Evolutionary conservation across 2,888 invertebrate species (phyloP), one percentile per base, ranked within the genome.

Genomic region (Neria commutata): DNA sequence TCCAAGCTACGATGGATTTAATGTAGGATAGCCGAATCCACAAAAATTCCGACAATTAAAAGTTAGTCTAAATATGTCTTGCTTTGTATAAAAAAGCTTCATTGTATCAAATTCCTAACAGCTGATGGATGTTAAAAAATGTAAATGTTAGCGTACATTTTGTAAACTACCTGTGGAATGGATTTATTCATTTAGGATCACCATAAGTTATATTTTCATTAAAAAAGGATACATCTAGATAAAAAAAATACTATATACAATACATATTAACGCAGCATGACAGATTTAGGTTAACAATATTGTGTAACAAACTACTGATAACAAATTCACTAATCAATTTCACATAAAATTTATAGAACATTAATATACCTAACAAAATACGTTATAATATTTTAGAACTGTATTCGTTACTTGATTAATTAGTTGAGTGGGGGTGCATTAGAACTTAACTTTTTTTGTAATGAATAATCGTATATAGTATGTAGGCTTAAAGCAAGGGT

Each of bases 201-300:
- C 37, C n/a, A 37, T 37, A 37, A 37, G 8, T 37, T 37, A 8
- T 29, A 11, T 29, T 29, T 37, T 37, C n/a, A 37, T 37, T 37
- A 37, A 37, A 37, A 37, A 37, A 37, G 37, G n/a, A 40, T 73
- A 72, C 73, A 72, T 72, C 72, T 72, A 72, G 72, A 73, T 72
- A 72, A 72, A 73, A n/a, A n/a, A 47, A 74, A 70, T 71, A 68
- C 66, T 73, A 70, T 73, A 66, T 73, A 74, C 73, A 73, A 66
- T 73, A 74, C 73, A 73, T 65, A 71, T 64, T 72, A 72, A 72
- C 72, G 72, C 72, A 72, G 72, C 72, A 54, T 59, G 68, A 67
- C 65, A 69, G 62, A 63, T 64, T 67, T 64, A 64, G 76, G 70
- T 74, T 75, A 75, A 75, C 75, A 75, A 75, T 76, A 37, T 62